phyloP scores from a whole-genome alignment of 2,797 vertebrate genomes.

The Arnoldichthys spilopterus region DNA sequence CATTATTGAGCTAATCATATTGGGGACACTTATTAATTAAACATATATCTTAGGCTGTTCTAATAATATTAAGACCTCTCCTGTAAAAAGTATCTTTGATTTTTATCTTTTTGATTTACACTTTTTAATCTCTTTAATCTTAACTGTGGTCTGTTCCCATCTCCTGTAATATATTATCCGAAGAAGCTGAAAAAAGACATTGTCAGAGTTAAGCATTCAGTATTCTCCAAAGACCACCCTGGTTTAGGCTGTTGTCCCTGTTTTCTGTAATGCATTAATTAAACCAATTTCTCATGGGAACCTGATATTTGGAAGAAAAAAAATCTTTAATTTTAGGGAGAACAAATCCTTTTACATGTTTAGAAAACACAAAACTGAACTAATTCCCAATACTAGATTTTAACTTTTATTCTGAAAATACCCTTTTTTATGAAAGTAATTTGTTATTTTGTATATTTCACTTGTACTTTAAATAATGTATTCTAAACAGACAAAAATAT shows the following conservation, averaged over 20 bases:
- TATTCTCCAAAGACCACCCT: conserved; percentile 42
- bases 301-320: background rate
- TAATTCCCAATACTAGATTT: background rate
- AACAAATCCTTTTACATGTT: background rate
- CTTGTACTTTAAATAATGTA: background rate
- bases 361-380: background rate
- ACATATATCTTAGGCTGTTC: background rate
- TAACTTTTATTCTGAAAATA: too few relatives aligned
- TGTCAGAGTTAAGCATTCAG: conserved; percentile 21
- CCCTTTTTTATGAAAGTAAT: too few relatives aligned
- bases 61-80: background rate
- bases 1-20: background rate
- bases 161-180: conserved; percentile 40
- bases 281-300: conserved; percentile 42
- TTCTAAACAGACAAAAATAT: background rate
- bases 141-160: conserved; percentile 15
- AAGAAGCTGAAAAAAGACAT: conserved; percentile 48
- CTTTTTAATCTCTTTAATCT: conserved; percentile 37
- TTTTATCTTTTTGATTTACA: conserved; percentile 34
- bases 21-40: background rate
- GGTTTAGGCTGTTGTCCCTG: conserved; percentile 42
- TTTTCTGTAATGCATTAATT: conserved; percentile 32
- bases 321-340: background rate
- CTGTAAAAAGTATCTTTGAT: conserved; percentile 20
- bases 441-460: too few relatives aligned